phyloP scores from a whole-genome alignment of 2,113 vertebrate species.

The Calyptomena viridis region DNA sequence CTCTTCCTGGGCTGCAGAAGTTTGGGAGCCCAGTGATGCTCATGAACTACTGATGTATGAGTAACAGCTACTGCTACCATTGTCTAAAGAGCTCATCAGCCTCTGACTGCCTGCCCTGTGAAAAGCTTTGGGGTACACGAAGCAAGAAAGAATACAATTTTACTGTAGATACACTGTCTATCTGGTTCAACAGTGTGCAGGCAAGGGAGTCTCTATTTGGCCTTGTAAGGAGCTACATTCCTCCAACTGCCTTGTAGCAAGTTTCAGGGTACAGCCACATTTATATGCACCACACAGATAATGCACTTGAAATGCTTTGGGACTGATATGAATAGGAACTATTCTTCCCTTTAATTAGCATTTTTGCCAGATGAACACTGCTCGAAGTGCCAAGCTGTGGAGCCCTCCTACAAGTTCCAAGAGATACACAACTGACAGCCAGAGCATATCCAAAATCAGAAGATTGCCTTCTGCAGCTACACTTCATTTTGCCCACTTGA shows the following conservation, averaged over 20 bases:
- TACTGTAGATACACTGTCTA: too few species aligned
- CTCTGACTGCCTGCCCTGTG: background rate
- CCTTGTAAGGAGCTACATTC: slow-evolving; percentile 33
- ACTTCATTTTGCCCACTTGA: background rate
- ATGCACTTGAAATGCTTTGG: slow-evolving; percentile 54
- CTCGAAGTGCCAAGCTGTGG: slow-evolving; percentile 48
- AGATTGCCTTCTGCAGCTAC: slow-evolving; percentile 23
- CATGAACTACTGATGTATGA: accelerated
- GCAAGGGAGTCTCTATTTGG: background rate
- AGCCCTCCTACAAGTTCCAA: slow-evolving; percentile 53
- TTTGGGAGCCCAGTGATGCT: background rate
- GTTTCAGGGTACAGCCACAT: slow-evolving; percentile 27
- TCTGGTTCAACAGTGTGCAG: background rate
- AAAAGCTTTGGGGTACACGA: background rate
- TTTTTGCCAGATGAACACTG: slow-evolving; percentile 67
- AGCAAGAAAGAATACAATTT: background rate
- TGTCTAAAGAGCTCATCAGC: background rate
- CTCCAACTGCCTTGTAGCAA: background rate
- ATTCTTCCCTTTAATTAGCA: slow-evolving; percentile 72
- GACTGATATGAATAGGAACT: slow-evolving; percentile 66
- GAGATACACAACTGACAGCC: slow-evolving; percentile 14
- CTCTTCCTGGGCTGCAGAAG: background rate
- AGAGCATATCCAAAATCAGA: background rate
- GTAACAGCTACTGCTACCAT: background rate
- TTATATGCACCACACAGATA: slow-evolving; percentile 58